A percentile compares a stretch with the other conserved stretches of the same genome.
Conservation (phyloP, 1,140 invertebrate genomes). For the Cyclargus thomasi region DNA sequence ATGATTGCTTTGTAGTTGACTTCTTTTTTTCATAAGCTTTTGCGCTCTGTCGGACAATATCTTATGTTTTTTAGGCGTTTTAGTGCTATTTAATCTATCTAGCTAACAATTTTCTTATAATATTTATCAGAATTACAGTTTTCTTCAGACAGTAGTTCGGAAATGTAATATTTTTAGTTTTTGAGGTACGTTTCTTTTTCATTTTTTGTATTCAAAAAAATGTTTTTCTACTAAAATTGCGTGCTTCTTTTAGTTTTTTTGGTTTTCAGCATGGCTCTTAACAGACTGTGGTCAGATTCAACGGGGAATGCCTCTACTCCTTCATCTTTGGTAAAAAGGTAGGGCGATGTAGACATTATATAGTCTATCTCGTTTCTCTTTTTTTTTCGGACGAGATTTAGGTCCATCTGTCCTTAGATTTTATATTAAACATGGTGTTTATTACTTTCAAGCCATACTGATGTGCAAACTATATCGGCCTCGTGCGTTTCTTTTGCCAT, state of each 20-base stretch:
- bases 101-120: constrained; percentile 27
- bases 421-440: constrained; percentile 40
- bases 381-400: constrained; percentile 40
- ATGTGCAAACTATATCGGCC: constrained; percentile 34
- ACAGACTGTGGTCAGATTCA: constrained; percentile 34
- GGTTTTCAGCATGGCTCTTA: constrained; percentile 32
- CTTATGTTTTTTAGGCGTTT: constrained; percentile 24
- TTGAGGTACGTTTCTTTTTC: constrained; percentile 33
- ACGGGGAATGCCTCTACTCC: constrained; percentile 29
- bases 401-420: constrained; percentile 38
- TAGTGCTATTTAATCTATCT: constrained; percentile 30
- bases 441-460: constrained; percentile 36
- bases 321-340: constrained; percentile 32
- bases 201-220: constrained; percentile 27
- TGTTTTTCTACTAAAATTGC: constrained; percentile 28
- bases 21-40: constrained; percentile 36
- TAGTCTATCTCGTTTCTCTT: constrained; percentile 43
- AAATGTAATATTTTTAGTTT: constrained; percentile 29
- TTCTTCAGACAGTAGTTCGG: constrained; percentile 27
- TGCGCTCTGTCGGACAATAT: constrained; percentile 31
- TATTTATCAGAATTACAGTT: constrained; percentile 27
- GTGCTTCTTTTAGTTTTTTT: constrained; percentile 31
- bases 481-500: constrained; percentile 30
- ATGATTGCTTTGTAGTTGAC: constrained; percentile 32
- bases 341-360: constrained; percentile 34